Evolutionary conservation across 2,888 invertebrate species (phyloP), one percentile per base, ranked within the genome.

Genomic region (Oxystoma pomonae): DNA sequence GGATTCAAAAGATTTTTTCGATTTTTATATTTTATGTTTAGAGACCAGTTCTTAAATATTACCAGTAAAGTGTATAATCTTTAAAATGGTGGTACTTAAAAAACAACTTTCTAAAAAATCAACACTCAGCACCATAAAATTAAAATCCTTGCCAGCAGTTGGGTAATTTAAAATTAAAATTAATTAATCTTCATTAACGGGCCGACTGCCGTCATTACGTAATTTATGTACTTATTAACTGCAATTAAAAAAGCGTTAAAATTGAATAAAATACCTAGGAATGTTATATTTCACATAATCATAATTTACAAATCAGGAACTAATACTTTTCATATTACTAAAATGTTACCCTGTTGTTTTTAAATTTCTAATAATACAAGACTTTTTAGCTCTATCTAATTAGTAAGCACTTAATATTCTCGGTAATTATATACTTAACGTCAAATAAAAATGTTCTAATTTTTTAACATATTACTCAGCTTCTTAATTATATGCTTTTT

Each of bases 161-260:
- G 35, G 35, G 35, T 35, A 35, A 35, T 35, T 35, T 35, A 7
- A 35, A 35, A 35, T 35, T 35, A 35, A 7, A 35, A 35, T 35
- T 35, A 35, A 35, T 35, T 35, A 7, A 35, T 35, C 35, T 7
- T 35, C 3, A 35, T 35, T 35, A 35, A 35, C 5, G 35, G 35
- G 35, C 35, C 35, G 35, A 35, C 35, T 35, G 35, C 12, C 35
- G 3, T 35, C 3, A 35, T 35, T 35, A 35, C 35, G 3, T 35
- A 35, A 35, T 35, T 35, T 35, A n/a, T 60, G 20, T 55, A 3
- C 16, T 50, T 56, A 60, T 60, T 56, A 56, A 20, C 20, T 56
- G 9, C 56, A 59, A 63, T 59, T 63, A 57, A 55, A 59, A 62
- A 62, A 50, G 55, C 22, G 18, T 55, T 60, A n/a, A 60, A 22